Conservation (phyloP, 2,888 invertebrate genomes). For the Escarpia spicata region DNA sequence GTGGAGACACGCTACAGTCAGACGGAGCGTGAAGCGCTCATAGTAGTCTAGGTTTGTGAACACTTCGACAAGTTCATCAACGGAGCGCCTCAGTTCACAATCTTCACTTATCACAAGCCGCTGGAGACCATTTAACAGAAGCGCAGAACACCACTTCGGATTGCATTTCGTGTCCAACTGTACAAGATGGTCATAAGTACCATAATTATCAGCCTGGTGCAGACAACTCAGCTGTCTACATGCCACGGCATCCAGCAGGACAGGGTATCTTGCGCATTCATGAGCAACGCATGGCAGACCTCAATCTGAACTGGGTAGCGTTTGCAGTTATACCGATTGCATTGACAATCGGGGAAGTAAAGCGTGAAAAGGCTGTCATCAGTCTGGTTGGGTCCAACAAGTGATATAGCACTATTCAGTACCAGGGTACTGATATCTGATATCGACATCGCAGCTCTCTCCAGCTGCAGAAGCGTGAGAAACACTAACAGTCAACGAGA, state of each 20-base stretch:
- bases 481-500: background rate
- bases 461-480: background rate
- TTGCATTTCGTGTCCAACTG: slow-evolving; percentile 41
- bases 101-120: slow-evolving; percentile 40
- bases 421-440: slow-evolving; percentile 17
- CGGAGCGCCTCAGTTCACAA: slow-evolving; percentile 18
- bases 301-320: slow-evolving; percentile 37
- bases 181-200: slow-evolving; percentile 36
- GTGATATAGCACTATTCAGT: slow-evolving; percentile 8
- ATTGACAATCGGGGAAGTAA: slow-evolving; percentile 23
- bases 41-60: slow-evolving; percentile 25
- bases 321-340: slow-evolving; percentile 34
- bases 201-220: slow-evolving; percentile 37
- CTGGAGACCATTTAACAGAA: slow-evolving; percentile 35
- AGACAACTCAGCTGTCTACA: slow-evolving; percentile 44
- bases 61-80: slow-evolving; percentile 23
- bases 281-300: slow-evolving; percentile 32
- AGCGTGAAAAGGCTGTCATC: background rate
- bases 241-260: slow-evolving; percentile 41
- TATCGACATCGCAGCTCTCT: background rate
- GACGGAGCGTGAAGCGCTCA: slow-evolving; percentile 27
- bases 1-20: slow-evolving; percentile 27
- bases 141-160: slow-evolving; percentile 40
- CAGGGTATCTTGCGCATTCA: background rate
- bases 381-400: background rate